A percentile compares a stretch with the other conserved stretches of the same genome.
Conservation (phyloP, 2,888 invertebrate species). For the Drosophila tripunctata region DNA sequence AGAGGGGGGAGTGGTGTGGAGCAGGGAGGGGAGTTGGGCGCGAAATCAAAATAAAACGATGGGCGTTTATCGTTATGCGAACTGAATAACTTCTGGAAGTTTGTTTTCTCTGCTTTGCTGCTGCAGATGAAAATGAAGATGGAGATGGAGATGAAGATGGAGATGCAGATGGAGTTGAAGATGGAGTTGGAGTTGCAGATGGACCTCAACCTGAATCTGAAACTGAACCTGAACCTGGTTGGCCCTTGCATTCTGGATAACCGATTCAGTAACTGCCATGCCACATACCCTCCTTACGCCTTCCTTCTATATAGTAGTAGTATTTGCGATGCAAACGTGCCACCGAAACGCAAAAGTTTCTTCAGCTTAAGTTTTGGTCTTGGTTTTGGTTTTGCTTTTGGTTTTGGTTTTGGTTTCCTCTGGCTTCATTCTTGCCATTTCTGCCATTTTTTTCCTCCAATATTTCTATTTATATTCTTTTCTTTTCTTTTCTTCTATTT, state of each 20-base stretch:
- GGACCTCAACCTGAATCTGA: slow-evolving; percentile 15
- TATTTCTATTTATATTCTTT: neutral
- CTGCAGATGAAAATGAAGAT: slow-evolving; percentile 8
- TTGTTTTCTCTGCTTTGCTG: slow-evolving; percentile 63
- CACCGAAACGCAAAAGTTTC: slow-evolving; percentile 60
- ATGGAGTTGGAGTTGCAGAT: slow-evolving; percentile 14
- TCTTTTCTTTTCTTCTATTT: neutral
- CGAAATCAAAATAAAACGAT: slow-evolving; percentile 77
- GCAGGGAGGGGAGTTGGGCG: slow-evolving; percentile 36
- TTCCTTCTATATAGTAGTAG: too few species aligned
- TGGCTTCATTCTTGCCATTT: slow-evolving; percentile 19
- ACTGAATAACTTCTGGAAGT: slow-evolving; percentile 81
- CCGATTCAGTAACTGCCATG: slow-evolving; percentile 39
- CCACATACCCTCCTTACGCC: neutral
- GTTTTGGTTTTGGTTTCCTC: slow-evolving; percentile 37
- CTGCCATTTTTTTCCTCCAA: neutral
- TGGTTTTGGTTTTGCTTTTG: slow-evolving; percentile 23
- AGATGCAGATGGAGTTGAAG: slow-evolving; percentile 13
- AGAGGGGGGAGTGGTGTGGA: neutral
- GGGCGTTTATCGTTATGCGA: slow-evolving; percentile 82
- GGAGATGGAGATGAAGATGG: neutral
- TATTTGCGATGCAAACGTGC: slow-evolving; percentile 67
- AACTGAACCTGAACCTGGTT: slow-evolving; percentile 47
- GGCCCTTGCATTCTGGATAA: slow-evolving; percentile 52
- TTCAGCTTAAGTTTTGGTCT: slow-evolving; percentile 41